Percentiles rank a stretch among this genome's conserved stretches.
Conservation (phyloP, 2,113 vertebrate genomes). For the Gavia stellata region DNA sequence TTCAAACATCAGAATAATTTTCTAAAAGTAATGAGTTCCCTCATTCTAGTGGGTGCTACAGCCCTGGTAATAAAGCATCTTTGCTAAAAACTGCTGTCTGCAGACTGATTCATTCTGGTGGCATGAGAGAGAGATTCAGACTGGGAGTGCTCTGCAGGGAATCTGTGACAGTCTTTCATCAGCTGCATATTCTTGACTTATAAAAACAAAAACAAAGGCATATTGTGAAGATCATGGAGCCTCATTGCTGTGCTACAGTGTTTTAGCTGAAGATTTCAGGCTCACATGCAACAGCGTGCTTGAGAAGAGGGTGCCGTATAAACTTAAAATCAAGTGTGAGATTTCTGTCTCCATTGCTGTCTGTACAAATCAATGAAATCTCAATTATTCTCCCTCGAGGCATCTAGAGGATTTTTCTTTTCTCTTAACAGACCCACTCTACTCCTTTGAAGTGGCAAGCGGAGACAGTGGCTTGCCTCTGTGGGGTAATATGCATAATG, state of each 20-base stretch:
- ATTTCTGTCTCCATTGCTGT: constrained; percentile 42
- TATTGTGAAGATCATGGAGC: constrained; percentile 13
- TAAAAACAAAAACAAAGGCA: constrained; percentile 53
- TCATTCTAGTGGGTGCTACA: constrained; percentile 9
- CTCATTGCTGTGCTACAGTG: neutral
- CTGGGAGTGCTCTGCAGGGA: constrained; percentile 16
- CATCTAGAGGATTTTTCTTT: constrained; percentile 29
- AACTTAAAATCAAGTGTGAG: constrained; percentile 25
- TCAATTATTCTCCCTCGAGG: neutral
- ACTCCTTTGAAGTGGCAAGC: constrained; percentile 26
- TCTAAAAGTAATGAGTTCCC: constrained; percentile 50
- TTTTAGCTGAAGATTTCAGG: constrained; percentile 29
- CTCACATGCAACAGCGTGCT: neutral
- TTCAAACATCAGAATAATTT: constrained; percentile 50
- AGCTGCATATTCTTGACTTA: constrained; percentile 48
- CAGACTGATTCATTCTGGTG: constrained; percentile 34
- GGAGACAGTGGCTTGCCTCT: neutral
- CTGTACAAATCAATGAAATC: constrained; percentile 33
- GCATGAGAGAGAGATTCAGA: constrained; percentile 32
- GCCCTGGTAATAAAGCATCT: constrained; percentile 18
- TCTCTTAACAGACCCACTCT: constrained; percentile 17
- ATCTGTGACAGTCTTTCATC: constrained; percentile 55
- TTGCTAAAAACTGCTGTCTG: constrained; percentile 35
- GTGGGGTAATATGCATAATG: neutral
- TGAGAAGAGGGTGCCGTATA: neutral